Evolutionary conservation across 2,113 vertebrate species (phyloP).

Genomic region (Zapus hudsonius): DNA sequence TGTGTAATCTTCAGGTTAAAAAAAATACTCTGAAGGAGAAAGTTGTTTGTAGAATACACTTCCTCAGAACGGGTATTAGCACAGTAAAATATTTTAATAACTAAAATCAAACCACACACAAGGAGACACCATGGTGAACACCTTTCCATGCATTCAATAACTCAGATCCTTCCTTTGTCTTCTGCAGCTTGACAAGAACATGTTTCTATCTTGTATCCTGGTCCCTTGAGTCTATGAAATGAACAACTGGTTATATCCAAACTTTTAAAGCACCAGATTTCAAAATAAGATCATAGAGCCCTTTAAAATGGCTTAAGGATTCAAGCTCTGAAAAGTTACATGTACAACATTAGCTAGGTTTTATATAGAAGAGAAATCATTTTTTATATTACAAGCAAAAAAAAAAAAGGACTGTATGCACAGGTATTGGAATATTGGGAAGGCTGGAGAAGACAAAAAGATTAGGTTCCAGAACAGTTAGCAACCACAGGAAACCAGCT

Average conservation of each 20-base stretch:
- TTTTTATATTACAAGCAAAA: not conserved
- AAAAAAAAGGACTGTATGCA: not conserved
- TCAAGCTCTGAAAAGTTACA: constrained; percentile 1
- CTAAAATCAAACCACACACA: not conserved
- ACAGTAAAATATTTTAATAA: constrained; percentile 44
- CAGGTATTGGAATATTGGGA: not conserved
- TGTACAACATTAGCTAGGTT: not conserved
- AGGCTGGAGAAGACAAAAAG: not conserved
- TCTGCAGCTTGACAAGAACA: not conserved
- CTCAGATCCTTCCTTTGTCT: constrained; percentile 12
- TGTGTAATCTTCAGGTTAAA: constrained; percentile 59
- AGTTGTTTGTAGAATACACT: constrained; percentile 54
- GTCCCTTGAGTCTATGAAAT: constrained; percentile 20
- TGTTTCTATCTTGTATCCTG: not conserved
- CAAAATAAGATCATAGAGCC: constrained; percentile 28
- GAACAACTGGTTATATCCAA: constrained; percentile 26
- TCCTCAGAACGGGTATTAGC: constrained; percentile 1
- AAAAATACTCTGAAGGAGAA: constrained; percentile 32
- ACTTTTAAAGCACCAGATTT: constrained; percentile 33
- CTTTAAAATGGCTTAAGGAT: constrained; percentile 40
- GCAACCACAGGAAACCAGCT: not conserved
- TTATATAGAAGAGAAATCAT: constrained; percentile 23
- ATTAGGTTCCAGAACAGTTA: not conserved
- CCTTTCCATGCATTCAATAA: constrained; percentile 1
- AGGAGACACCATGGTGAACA: not conserved